phyloP scores from a whole-genome alignment of 2,113 vertebrate genomes.

The Amphiprion percula region DNA sequence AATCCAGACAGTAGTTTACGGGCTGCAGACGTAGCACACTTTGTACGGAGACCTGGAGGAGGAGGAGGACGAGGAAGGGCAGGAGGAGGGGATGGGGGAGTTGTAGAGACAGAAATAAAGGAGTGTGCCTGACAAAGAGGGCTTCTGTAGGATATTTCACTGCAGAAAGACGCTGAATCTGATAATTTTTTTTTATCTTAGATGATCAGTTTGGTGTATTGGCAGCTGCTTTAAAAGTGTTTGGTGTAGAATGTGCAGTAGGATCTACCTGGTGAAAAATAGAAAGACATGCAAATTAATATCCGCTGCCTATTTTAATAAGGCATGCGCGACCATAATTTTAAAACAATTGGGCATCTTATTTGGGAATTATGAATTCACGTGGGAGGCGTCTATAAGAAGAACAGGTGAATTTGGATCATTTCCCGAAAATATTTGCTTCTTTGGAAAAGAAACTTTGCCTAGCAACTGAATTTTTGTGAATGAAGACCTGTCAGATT shows the following conservation, averaged over 20 bases:
- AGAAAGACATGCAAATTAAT: not conserved
- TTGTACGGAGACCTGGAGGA: conserved; percentile 42
- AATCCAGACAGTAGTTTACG: conserved; percentile 70
- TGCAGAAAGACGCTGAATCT: not conserved
- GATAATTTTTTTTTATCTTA: not conserved
- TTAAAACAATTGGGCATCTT: not conserved
- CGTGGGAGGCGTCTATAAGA: not conserved
- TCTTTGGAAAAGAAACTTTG: not conserved
- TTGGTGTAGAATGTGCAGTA: not conserved
- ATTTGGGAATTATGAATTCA: not conserved
- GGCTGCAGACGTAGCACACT: conserved; percentile 68
- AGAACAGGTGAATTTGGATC: too few relatives aligned
- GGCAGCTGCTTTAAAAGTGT: not conserved
- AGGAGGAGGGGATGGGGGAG: not conserved
- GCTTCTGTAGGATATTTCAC: conserved; percentile 31
- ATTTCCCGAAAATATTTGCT: not conserved
- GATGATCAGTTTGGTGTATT: not conserved
- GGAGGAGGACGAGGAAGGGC: not conserved
- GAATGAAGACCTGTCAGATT: conserved; percentile 5
- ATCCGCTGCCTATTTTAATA: not conserved
- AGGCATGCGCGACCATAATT: too few relatives aligned
- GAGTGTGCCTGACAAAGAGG: conserved; percentile 52
- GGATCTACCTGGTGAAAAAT: not conserved
- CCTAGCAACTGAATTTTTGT: not conserved
- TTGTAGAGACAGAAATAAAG: conserved; percentile 53